These are phyloP conservation scores for Lepisosteus osseus DNA, from an alignment of 2,113 vertebrate genomes.

Conservation along the genomic window DNA sequence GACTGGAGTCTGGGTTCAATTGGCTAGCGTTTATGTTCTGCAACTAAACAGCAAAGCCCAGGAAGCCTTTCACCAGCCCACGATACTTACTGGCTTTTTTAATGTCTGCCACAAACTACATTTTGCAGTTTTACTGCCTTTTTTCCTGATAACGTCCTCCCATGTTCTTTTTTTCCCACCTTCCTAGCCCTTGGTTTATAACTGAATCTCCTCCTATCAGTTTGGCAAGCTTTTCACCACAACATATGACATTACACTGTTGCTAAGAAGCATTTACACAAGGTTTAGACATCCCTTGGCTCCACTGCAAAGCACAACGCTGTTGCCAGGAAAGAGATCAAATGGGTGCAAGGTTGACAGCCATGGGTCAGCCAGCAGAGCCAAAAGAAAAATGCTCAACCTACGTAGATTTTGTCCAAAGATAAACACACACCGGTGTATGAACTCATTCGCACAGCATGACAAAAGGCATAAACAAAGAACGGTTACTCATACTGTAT, in stretches of 20 bases:
- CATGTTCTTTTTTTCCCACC: not conserved
- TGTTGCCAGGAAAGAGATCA: not conserved
- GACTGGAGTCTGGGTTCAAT: not conserved
- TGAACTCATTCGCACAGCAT: too few species aligned
- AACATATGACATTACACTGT: too few species aligned
- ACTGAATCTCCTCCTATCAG: too few species aligned
- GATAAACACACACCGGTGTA: too few species aligned
- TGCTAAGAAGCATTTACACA: not conserved
- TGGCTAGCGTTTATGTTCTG: not conserved
- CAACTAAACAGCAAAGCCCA: not conserved
- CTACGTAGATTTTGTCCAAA: too few species aligned
- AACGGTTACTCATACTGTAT: too few species aligned
- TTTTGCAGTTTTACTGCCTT: not conserved
- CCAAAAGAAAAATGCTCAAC: not conserved
- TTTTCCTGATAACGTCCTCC: not conserved
- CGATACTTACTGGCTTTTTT: not conserved
- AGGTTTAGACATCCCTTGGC: constrained; percentile 2
- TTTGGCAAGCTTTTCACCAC: too few species aligned
- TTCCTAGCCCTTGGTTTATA: not conserved
- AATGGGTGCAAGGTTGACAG: constrained; percentile 10
- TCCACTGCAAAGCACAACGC: not conserved
- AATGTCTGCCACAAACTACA: not conserved
- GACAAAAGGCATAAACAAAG: too few species aligned
- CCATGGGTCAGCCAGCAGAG: constrained; percentile 5
- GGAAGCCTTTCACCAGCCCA: constrained; percentile 3